phyloP scores from a whole-genome alignment of 2,797 vertebrate species.

The Amphiprion clarkii region DNA sequence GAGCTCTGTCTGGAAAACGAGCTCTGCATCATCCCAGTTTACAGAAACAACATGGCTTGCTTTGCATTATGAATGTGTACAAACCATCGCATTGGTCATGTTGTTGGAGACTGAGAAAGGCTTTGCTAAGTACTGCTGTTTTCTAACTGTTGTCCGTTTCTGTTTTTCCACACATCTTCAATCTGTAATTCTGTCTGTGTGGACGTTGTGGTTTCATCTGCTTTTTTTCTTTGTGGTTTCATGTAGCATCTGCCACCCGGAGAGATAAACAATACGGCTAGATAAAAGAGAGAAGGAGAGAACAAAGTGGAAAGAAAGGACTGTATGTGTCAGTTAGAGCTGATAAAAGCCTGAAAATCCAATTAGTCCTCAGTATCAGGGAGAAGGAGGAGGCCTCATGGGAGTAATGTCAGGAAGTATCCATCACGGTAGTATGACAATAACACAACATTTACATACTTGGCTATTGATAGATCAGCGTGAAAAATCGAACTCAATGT shows the following conservation, averaged over 20 bases:
- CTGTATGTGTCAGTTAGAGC: slow-evolving; percentile 68
- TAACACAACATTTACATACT: slow-evolving; percentile 68
- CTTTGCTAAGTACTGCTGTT: slow-evolving; percentile 16
- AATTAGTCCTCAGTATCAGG: slow-evolving; percentile 73
- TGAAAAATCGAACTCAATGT: slow-evolving; percentile 40
- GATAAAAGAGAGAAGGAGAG: slow-evolving; percentile 61
- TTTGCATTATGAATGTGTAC: slow-evolving; percentile 49
- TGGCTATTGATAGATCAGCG: slow-evolving; percentile 53
- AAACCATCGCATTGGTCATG: slow-evolving; percentile 38
- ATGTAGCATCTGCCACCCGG: slow-evolving; percentile 63
- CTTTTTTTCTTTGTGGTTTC: slow-evolving; percentile 50
- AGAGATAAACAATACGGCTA: slow-evolving; percentile 66
- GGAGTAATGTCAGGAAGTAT: slow-evolving; percentile 70
- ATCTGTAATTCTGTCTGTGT: slow-evolving; percentile 51
- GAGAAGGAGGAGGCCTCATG: slow-evolving; percentile 54
- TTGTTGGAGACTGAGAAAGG: slow-evolving; percentile 18
- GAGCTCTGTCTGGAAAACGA: slow-evolving; percentile 55
- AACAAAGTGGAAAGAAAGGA: slow-evolving; percentile 62
- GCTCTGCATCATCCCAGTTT: slow-evolving; percentile 54
- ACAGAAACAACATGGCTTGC: slow-evolving; percentile 47
- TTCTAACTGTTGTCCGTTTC: slow-evolving; percentile 32
- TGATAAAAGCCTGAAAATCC: slow-evolving; percentile 80
- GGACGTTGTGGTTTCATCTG: slow-evolving; percentile 34
- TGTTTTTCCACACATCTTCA: slow-evolving; percentile 36
- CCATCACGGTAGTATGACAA: slow-evolving; percentile 51